Conservation (phyloP, 2,888 invertebrate species). For the Podabrus alpinus region DNA sequence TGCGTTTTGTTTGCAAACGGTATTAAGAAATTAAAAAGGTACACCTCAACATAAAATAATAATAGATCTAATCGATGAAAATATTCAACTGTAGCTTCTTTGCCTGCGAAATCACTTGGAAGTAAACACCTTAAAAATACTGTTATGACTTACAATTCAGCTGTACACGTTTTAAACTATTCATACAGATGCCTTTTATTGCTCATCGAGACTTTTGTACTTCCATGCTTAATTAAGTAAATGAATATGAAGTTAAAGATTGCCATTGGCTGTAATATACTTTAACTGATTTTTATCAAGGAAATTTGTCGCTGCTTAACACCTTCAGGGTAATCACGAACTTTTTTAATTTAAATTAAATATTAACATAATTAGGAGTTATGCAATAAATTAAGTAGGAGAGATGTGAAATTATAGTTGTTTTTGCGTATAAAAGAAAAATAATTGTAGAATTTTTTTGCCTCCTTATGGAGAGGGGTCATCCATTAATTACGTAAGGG, state of each 20-base stretch:
- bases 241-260: not conserved
- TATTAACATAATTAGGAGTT: not conserved
- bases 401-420: not conserved
- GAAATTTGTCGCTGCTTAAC: not conserved
- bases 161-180: slow-evolving; percentile 21
- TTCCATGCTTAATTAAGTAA: not conserved
- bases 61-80: not conserved
- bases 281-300: not conserved
- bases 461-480: too few relatives aligned
- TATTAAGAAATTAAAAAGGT: not conserved
- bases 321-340: not conserved
- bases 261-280: not conserved
- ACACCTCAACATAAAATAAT: not conserved
- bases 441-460: too few relatives aligned
- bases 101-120: not conserved
- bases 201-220: not conserved
- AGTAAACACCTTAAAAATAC: not conserved
- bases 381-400: not conserved
- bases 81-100: not conserved
- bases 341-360: not conserved
- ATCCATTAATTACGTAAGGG: too few relatives aligned
- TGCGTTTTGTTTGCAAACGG: slow-evolving; percentile 9
- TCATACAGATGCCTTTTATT: slow-evolving; percentile 5
- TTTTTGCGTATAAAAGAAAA: too few relatives aligned
- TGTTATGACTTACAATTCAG: slow-evolving; percentile 9